Evolutionary conservation across 2,797 vertebrate genomes (phyloP).

Genomic region (Limosa lapponica): DNA sequence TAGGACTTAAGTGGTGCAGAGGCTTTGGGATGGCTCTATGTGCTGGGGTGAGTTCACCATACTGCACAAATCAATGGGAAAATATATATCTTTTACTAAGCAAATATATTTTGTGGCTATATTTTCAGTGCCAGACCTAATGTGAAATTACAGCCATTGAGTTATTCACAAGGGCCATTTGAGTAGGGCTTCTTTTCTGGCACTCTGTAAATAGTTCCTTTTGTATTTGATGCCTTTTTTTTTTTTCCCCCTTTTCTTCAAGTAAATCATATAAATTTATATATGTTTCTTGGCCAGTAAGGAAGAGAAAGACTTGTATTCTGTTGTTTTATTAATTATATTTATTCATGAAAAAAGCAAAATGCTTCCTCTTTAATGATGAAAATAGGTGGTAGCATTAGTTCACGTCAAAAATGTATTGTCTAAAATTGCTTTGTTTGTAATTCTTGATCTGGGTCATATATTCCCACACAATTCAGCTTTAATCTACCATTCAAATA

Average conservation of each 20-base stretch:
- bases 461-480: background rate
- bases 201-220: background rate
- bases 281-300: background rate
- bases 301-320: background rate
- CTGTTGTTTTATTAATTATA: background rate
- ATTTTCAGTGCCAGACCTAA: background rate
- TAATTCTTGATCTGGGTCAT: background rate
- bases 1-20: background rate
- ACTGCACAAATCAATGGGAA: constrained; percentile 4
- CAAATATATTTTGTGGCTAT: background rate
- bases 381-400: background rate
- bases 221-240: background rate
- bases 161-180: background rate
- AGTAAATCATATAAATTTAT: background rate
- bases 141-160: background rate
- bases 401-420: background rate
- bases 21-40: background rate
- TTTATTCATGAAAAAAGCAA: background rate
- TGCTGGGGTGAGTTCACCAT: background rate
- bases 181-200: background rate
- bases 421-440: background rate
- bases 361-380: background rate
- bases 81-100: background rate
- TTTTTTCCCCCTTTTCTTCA: background rate
- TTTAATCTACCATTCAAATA: constrained; percentile 4